Evolutionary conservation across 2,797 vertebrate species (phyloP), one percentile per base, ranked within the genome.

Genomic region (Danio aesculapii): DNA sequence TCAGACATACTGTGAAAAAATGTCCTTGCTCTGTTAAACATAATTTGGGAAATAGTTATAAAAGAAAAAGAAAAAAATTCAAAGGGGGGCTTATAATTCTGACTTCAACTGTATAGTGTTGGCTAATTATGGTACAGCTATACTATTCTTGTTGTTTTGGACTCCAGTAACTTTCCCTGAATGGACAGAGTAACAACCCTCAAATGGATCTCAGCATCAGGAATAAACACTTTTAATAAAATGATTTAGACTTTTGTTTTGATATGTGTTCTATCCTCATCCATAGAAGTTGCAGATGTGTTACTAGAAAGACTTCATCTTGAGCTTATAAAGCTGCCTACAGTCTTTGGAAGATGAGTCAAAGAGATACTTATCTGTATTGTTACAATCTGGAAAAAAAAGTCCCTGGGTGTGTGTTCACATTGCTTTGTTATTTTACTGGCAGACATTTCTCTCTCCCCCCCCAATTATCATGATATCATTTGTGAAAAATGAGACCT

Each of bases 401-500:
- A 30, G 44, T 55, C 4, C 44, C 57, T 14, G 19, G 52, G 53
- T 55, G 73, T 69, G 57, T 79, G 59, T 82, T 76, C 44, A 50
- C 21, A 59, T 66, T 11, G 14, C 17, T 17, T n/a, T 59, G 66
- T 66, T 55, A 6, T 44, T 75, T 70, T 63, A 46, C 57, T 58
- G 77, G 50, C 71, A 75, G 59, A 75, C 53, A 43, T 50, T 17
- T 75, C 17, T 46, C 41, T 21, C 50, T 30, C 30, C 16, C 72
- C 16, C 72, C 17, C 71, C 17, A 55, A 41, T 43, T 50, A 70
- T 82, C 46, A 68, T 85, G 69, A 52, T 82, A 47, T 72, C 5
- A 68, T 44, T 39, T 53, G 50, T 68, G 55, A 66, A 67, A 59
- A 63, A 81, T 80, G 52, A 77, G 53, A 71, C 5, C 78, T 67